These are phyloP conservation scores for Hyles lineata DNA, from an alignment of 2,888 invertebrate species.

Conservation along the genomic window DNA sequence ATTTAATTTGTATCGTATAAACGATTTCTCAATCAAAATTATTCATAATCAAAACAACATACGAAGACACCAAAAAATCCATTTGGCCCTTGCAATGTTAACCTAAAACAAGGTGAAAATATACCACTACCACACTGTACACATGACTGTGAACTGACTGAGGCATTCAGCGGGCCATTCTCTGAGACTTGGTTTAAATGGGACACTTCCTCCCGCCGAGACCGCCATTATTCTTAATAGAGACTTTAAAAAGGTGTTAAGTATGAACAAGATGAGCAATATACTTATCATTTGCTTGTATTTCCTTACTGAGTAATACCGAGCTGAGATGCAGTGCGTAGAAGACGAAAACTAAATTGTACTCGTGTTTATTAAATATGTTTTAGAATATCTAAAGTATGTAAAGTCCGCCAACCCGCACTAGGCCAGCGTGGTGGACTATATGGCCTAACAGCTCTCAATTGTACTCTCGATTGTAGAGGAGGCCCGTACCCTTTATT, in stretches of 20 bases:
- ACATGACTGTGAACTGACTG: conserved; percentile 41
- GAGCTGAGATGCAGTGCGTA: not conserved
- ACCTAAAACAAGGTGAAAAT: not conserved
- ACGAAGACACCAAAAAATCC: not conserved
- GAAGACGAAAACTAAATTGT: not conserved
- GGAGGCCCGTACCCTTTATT: too few species aligned
- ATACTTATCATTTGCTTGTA: not conserved
- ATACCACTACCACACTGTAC: conserved; percentile 10
- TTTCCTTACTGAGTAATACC: not conserved
- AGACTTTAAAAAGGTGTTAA: conserved; percentile 27
- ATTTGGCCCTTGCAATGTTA: not conserved
- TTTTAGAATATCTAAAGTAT: too few species aligned
- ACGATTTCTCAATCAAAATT: not conserved
- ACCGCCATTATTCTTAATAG: conserved; percentile 28
- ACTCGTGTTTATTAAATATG: too few species aligned
- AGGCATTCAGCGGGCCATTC: conserved; percentile 37
- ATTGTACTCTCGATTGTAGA: too few species aligned
- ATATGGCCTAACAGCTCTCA: too few species aligned
- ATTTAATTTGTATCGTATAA: too few species aligned
- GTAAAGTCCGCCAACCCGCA: too few species aligned
- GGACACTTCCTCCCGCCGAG: conserved; percentile 25
- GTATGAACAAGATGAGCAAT: not conserved
- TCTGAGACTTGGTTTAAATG: conserved; percentile 36
- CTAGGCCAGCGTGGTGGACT: too few species aligned
- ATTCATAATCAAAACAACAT: conserved; percentile 1